Base-by-base conservation (phyloP, 2,113 vertebrate species). In the Loxodonta africana region DNA sequence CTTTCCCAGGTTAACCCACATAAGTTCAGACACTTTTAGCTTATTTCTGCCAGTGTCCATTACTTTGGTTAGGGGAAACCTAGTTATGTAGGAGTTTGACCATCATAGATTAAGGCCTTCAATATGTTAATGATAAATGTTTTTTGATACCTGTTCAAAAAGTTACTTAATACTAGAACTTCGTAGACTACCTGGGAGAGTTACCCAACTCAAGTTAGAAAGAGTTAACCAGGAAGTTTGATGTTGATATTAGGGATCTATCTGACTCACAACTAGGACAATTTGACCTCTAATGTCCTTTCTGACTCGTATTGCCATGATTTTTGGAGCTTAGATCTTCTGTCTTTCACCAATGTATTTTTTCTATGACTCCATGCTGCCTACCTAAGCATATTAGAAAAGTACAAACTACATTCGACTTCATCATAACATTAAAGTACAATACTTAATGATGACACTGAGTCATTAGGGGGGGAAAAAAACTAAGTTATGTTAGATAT, bases 121-220 rank as follows among this genome's bases (percentile, higher is more conserved):
- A 88, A 90, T 81, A 5, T 26, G 88, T 21, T 78, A 85, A 69
- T 37, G 9, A 83, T 14, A 86, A 85, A 33, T 91, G 63, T 2
- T 37, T 94, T 88, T 89, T 73, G 3, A n/a, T 14, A 44, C 30
- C 44, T 90, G 60, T 69, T 90, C 14, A 94, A 95, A 48, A 48
- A 48, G 15, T 92, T 46, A 85, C 44, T 93, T 95, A 65, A n/a
- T 94, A 81, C 23, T 86, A 95, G 23, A 89, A 25, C 20, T 78
- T 48, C 60, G 44, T 87, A 41, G 23, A 71, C 65, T 78, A 11
- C 26, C n/a, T 92, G 30, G 23, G 10, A 95, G 62, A 44, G 37
- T 86, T 74, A 94, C 44, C 9, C 93, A 18, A 88, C 2, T 82
- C n/a, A 90, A 95, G 25, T 6, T 92, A 82, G 12, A 83, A 87